Evolutionary conservation across 2,113 vertebrate species (phyloP).

Genomic region (Coryphaenoides rupestris): DNA sequence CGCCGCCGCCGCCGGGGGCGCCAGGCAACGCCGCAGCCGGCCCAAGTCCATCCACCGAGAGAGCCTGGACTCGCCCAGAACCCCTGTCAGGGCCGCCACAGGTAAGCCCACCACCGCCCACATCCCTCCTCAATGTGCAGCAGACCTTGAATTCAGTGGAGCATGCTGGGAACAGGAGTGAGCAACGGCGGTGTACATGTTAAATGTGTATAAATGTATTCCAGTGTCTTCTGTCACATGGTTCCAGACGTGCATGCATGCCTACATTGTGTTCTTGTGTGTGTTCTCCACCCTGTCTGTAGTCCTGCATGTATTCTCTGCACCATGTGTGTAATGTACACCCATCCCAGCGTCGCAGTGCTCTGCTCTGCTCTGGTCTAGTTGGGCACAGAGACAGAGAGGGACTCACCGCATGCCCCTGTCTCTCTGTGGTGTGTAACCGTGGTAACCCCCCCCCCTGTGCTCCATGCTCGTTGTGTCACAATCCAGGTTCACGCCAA

Average conservation of each 20-base stretch:
- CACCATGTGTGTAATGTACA: too few species aligned
- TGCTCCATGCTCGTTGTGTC: slow-evolving; percentile 64
- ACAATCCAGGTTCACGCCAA: slow-evolving; percentile 77
- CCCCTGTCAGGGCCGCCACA: slow-evolving; percentile 85
- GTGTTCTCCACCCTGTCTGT: too few species aligned
- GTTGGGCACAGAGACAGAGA: too few species aligned
- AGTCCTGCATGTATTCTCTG: too few species aligned
- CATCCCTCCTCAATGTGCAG: slow-evolving; percentile 15
- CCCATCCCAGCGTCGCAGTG: too few species aligned
- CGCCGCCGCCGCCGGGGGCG: slow-evolving; percentile 19
- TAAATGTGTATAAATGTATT: neutral
- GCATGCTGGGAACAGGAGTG: neutral
- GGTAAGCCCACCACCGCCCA: slow-evolving; percentile 70
- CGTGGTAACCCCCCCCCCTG: slow-evolving; percentile 17
- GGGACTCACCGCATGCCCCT: too few species aligned
- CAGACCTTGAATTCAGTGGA: neutral
- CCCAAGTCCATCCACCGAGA: slow-evolving; percentile 94
- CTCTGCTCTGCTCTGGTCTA: too few species aligned
- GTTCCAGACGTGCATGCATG: neutral
- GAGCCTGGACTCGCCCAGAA: slow-evolving; percentile 86
- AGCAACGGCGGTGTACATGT: slow-evolving; percentile 27
- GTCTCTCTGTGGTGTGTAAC: too few species aligned
- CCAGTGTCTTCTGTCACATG: neutral
- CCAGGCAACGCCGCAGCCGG: slow-evolving; percentile 84
- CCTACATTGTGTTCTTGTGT: too few species aligned